These are phyloP conservation scores for Bembecia ichneumoniformis DNA, from an alignment of 2,888 invertebrate genomes.

Conservation along the genomic window DNA sequence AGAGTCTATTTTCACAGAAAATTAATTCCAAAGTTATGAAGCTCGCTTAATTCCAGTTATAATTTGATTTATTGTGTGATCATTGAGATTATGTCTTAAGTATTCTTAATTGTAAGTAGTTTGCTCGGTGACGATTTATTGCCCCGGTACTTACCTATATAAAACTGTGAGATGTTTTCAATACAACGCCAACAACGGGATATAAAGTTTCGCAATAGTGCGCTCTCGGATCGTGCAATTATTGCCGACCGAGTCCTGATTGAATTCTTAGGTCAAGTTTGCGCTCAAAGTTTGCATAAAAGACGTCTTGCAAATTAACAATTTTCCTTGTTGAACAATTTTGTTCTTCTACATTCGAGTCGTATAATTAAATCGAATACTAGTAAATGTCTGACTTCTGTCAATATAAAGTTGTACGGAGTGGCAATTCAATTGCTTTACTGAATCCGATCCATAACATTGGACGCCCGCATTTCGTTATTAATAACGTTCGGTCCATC, in stretches of 20 bases:
- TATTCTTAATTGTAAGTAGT: slow-evolving; percentile 46
- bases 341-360: slow-evolving; percentile 27
- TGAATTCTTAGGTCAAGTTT: slow-evolving; percentile 66
- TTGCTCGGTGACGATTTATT: slow-evolving; percentile 53
- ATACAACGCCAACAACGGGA: slow-evolving; percentile 52
- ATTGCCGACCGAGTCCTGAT: slow-evolving; percentile 61
- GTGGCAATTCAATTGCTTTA: slow-evolving; percentile 10
- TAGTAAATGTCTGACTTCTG: slow-evolving; percentile 6
- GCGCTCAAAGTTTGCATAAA: slow-evolving; percentile 55
- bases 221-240: slow-evolving; percentile 55
- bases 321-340: slow-evolving; percentile 32
- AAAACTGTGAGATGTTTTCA: slow-evolving; percentile 52
- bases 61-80: slow-evolving; percentile 47
- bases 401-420: slow-evolving; percentile 18
- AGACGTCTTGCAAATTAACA: slow-evolving; percentile 50
- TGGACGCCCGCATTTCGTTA: no score
- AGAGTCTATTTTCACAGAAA: neutral
- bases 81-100: slow-evolving; percentile 58
- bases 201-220: slow-evolving; percentile 61
- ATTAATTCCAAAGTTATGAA: neutral
- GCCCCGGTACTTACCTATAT: neutral
- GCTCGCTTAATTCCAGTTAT: slow-evolving; percentile 20
- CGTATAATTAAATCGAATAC: slow-evolving; percentile 1
- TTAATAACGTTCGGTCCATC: no score
- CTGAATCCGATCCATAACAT: slow-evolving; percentile 23